phyloP scores from a whole-genome alignment of 2,113 vertebrate species.

The Dinomys branickii region DNA sequence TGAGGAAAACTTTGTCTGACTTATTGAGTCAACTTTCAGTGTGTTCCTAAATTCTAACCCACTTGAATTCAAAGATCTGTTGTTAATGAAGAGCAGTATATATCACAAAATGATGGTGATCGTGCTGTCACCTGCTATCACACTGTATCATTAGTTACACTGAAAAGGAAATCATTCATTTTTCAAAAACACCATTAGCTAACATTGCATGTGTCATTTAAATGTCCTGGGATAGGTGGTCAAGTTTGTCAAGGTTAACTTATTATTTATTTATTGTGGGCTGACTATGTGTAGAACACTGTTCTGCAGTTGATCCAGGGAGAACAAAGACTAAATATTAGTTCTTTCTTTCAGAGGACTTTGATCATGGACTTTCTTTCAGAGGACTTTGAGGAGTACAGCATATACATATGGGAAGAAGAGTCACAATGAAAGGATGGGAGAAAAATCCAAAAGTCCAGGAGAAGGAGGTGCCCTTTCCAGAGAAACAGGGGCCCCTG shows the following conservation, averaged over 20 bases:
- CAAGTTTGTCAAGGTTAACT: neutral
- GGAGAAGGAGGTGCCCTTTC: neutral
- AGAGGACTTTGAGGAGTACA: neutral
- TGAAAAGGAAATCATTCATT: neutral
- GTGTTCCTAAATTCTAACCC: constrained; percentile 56
- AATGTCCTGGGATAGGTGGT: neutral
- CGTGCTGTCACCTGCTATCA: neutral
- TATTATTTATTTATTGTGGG: neutral
- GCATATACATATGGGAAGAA: neutral
- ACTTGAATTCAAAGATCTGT: neutral
- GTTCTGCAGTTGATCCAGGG: neutral
- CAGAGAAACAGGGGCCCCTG: neutral
- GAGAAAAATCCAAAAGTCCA: neutral
- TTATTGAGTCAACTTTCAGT: constrained; percentile 57
- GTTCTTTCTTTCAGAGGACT: neutral
- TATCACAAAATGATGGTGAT: neutral
- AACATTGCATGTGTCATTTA: neutral
- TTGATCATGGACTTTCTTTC: neutral
- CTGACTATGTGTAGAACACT: neutral
- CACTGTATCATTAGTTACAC: neutral
- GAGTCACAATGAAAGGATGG: neutral
- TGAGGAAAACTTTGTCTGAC: neutral
- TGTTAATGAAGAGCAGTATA: constrained; percentile 49
- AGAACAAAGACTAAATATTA: neutral
- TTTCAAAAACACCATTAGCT: neutral